Percentiles rank a stretch among this genome's conserved stretches.
These are phyloP conservation scores for Pollimyrus isidori DNA, from an alignment of 2,113 vertebrate species.

Conservation along the genomic window DNA sequence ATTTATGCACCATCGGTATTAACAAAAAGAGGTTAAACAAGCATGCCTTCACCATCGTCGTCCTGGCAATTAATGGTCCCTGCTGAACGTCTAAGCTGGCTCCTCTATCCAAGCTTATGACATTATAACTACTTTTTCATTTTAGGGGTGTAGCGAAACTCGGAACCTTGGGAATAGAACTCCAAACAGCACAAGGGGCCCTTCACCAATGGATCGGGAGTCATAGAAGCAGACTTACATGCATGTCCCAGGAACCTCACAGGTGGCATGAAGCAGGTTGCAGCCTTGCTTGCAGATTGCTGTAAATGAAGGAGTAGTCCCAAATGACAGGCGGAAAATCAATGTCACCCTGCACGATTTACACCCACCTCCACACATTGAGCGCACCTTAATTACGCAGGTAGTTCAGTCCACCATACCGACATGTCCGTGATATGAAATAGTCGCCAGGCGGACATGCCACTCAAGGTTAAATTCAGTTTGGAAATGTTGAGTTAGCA, in stretches of 20 bases:
- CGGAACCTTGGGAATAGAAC: neutral
- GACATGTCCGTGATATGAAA: neutral
- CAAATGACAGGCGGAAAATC: neutral
- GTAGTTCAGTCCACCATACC: neutral
- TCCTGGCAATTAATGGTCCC: neutral
- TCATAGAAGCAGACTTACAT: constrained; percentile 64
- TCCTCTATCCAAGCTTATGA: neutral
- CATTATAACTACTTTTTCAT: neutral
- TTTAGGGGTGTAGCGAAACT: neutral
- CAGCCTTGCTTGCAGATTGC: constrained; percentile 92
- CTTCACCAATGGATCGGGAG: neutral
- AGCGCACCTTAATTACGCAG: neutral
- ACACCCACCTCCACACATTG: neutral
- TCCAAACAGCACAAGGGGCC: neutral
- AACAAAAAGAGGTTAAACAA: constrained; percentile 6
- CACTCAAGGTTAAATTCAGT: neutral
- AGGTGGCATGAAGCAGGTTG: constrained; percentile 73
- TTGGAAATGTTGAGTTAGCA: neutral
- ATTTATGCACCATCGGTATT: constrained; percentile 15
- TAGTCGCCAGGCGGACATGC: neutral
- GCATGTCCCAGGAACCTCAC: constrained; percentile 77
- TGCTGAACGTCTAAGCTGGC: neutral
- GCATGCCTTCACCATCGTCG: neutral
- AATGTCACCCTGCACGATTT: neutral
- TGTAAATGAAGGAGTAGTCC: constrained; percentile 40